phyloP scores from a whole-genome alignment of 2,797 vertebrate species.

The Peromyscus aztecus region DNA sequence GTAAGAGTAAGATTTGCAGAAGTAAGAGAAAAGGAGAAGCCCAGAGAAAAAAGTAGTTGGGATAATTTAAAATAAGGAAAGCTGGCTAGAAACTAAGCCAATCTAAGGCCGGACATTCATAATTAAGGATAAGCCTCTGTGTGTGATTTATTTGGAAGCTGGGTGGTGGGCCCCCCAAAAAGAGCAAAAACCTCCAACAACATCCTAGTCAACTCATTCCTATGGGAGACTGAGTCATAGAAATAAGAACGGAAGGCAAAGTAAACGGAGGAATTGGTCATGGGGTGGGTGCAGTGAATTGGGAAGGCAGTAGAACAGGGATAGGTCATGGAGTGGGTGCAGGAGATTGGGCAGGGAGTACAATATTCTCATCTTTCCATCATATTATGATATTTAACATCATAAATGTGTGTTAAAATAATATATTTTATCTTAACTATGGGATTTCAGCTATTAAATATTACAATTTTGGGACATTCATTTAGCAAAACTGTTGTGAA shows the following conservation, averaged over 20 bases:
- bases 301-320: neutral
- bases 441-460: neutral
- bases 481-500: neutral
- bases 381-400: too few relatives aligned
- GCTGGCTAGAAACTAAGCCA: too few relatives aligned
- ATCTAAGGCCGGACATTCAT: too few relatives aligned
- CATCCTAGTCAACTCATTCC: neutral
- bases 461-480: neutral
- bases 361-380: neutral
- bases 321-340: neutral
- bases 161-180: too few relatives aligned
- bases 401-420: conserved; percentile 36
- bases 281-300: neutral
- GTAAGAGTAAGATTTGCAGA: too few relatives aligned
- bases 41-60: too few relatives aligned
- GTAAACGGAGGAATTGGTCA: neutral
- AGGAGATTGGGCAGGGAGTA: neutral
- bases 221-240: neutral
- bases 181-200: too few relatives aligned
- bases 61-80: too few relatives aligned
- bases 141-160: too few relatives aligned
- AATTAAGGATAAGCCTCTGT: too few relatives aligned
- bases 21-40: too few relatives aligned
- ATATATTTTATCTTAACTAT: neutral
- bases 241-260: neutral